Percentiles rank a stretch among this genome's conserved stretches.
phyloP scores from a whole-genome alignment of 2,113 vertebrate genomes.

The Platycercus adscitus region DNA sequence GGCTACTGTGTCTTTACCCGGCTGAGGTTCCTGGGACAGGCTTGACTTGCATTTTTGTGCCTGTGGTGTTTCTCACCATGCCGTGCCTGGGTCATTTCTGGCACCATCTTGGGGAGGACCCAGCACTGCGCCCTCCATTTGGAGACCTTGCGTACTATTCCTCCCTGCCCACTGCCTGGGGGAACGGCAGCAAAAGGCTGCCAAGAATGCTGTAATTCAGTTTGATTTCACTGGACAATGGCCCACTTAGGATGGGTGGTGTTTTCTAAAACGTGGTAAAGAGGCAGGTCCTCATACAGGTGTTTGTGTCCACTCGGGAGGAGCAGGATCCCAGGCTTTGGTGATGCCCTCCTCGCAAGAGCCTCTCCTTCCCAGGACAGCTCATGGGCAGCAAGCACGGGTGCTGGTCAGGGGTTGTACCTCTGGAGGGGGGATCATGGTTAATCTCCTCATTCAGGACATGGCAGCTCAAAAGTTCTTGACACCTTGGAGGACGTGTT shows the following conservation, averaged over 20 bases:
- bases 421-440: fast-evolving
- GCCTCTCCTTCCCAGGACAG: background rate
- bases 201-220: fast-evolving
- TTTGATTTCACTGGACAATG: background rate
- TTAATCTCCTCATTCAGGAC: background rate
- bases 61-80: fast-evolving
- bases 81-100: background rate
- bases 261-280: background rate
- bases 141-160: background rate
- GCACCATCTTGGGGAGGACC: background rate
- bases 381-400: background rate
- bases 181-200: fast-evolving
- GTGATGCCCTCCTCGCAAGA: background rate
- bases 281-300: fast-evolving
- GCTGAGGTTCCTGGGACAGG: background rate
- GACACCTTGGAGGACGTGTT: background rate
- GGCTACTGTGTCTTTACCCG: background rate
- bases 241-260: fast-evolving
- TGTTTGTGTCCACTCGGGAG: background rate
- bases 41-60: background rate
- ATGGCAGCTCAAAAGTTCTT: background rate
- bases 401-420: fast-evolving
- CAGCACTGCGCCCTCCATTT: background rate
- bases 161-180: fast-evolving
- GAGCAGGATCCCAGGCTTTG: background rate